phyloP scores from a whole-genome alignment of 2,797 vertebrate species.

The Coluber constrictor region DNA sequence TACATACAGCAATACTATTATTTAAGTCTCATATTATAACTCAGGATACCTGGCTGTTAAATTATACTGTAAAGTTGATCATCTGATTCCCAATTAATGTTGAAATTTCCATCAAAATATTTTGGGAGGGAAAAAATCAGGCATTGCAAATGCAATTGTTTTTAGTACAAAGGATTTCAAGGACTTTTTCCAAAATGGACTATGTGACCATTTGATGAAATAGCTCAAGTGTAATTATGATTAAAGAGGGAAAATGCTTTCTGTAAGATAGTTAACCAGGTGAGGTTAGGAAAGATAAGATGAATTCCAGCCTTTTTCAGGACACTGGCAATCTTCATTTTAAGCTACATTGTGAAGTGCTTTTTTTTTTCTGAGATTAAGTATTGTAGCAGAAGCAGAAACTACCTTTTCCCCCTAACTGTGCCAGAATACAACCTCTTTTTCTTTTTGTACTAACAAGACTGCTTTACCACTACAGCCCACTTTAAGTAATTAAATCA shows the following conservation, averaged over 20 bases:
- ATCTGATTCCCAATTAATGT: constrained; percentile 43
- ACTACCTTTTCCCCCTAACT: constrained; percentile 76
- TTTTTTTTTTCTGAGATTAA: constrained; percentile 78
- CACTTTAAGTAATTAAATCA: constrained; percentile 98
- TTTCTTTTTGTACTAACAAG: constrained; percentile 88
- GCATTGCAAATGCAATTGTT: neutral
- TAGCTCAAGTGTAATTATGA: constrained; percentile 57
- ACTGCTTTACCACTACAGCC: constrained; percentile 86
- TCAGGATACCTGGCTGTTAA: constrained; percentile 38
- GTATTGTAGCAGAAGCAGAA: constrained; percentile 82
- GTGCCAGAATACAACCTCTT: constrained; percentile 83
- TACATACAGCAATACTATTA: constrained; percentile 29
- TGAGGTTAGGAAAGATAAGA: constrained; percentile 79
- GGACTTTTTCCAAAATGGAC: constrained; percentile 51
- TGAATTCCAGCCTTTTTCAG: constrained; percentile 73
- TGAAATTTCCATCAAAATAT: constrained; percentile 35
- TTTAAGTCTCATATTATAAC: constrained; percentile 35
- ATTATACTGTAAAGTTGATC: constrained; percentile 27
- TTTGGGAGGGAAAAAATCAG: neutral
- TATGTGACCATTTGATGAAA: constrained; percentile 55
- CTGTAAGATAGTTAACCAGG: constrained; percentile 74
- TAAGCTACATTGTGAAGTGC: constrained; percentile 79
- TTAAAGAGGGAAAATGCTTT: constrained; percentile 63
- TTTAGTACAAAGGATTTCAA: constrained; percentile 22
- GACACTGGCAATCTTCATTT: constrained; percentile 79